Conservation (phyloP, 2,888 invertebrate genomes). For the Andrena bucephala region DNA sequence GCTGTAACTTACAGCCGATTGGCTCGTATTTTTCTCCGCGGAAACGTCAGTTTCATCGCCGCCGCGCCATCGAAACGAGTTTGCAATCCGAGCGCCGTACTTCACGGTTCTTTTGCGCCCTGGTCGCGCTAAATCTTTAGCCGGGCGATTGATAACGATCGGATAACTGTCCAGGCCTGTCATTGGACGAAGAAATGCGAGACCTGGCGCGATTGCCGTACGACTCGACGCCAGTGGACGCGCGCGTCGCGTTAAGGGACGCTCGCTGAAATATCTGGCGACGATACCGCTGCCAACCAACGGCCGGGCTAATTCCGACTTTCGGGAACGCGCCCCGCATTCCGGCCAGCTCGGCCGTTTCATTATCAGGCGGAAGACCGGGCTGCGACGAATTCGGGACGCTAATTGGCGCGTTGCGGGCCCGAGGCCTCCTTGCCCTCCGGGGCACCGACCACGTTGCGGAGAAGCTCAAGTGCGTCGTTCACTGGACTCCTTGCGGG, state of each 20-base stretch:
- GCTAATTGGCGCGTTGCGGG: constrained; percentile 61
- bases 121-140: constrained; percentile 48
- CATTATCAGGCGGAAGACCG: constrained; percentile 52
- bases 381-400: constrained; percentile 40
- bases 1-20: constrained; percentile 44
- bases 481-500: not conserved
- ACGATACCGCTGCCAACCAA: constrained; percentile 21
- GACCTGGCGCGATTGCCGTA: constrained; percentile 23
- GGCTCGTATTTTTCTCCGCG: constrained; percentile 35
- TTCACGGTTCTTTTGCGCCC: constrained; percentile 30
- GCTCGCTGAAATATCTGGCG: constrained; percentile 27
- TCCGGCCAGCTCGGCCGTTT: constrained; percentile 42
- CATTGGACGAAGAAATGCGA: constrained; percentile 37
- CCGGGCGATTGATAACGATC: constrained; percentile 60
- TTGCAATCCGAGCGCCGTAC: constrained; percentile 59
- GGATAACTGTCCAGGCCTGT: constrained; percentile 11
- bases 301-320: constrained; percentile 59
- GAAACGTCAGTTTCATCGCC: constrained; percentile 19
- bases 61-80: constrained; percentile 57
- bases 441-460: not conserved
- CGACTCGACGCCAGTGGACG: not conserved
- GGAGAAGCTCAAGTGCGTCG: constrained; percentile 14
- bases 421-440: constrained; percentile 4
- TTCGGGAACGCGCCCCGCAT: constrained; percentile 54
- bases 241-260: not conserved